Percentiles rank a stretch among this genome's conserved stretches.
These are phyloP conservation scores for Heterohyrax brucei DNA, from an alignment of 2,797 vertebrate genomes.

Conservation along the genomic window DNA sequence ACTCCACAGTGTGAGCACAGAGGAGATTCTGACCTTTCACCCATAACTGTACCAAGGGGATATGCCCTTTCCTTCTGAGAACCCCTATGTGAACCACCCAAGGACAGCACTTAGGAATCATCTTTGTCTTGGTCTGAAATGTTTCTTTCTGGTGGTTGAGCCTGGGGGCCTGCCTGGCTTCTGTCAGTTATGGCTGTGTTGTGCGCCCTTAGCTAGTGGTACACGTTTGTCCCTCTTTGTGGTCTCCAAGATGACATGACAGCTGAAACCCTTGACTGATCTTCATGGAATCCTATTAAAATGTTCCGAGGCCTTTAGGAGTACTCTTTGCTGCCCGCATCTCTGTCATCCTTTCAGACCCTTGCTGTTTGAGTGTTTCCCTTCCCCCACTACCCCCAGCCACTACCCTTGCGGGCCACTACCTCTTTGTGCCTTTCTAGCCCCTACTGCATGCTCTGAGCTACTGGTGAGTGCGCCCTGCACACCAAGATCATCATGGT, in stretches of 20 bases:
- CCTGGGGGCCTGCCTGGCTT: too few relatives aligned
- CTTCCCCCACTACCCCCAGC: background rate
- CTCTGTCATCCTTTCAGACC: background rate
- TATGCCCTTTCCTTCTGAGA: background rate
- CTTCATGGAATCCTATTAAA: background rate
- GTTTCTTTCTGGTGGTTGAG: background rate
- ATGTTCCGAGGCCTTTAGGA: background rate
- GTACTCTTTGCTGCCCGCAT: background rate
- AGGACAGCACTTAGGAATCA: background rate
- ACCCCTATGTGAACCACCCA: accelerated
- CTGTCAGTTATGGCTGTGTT: too few relatives aligned
- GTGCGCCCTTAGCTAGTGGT: background rate
- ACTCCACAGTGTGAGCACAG: accelerated
- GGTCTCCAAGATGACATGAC: background rate
- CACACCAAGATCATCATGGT: too few relatives aligned
- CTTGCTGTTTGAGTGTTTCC: accelerated
- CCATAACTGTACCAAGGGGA: too few relatives aligned
- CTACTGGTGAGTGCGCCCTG: too few relatives aligned
- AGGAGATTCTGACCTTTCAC: background rate
- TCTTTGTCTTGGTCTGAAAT: background rate
- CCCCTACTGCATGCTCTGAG: too few relatives aligned
- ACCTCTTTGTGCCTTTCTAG: too few relatives aligned
- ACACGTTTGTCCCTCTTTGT: background rate
- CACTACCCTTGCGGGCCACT: too few relatives aligned
- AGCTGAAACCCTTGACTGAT: background rate